A percentile compares a stretch with the other conserved stretches of the same genome.
Evolutionary conservation across 2,888 invertebrate species (phyloP).

Genomic region (Melolontha melolontha): DNA sequence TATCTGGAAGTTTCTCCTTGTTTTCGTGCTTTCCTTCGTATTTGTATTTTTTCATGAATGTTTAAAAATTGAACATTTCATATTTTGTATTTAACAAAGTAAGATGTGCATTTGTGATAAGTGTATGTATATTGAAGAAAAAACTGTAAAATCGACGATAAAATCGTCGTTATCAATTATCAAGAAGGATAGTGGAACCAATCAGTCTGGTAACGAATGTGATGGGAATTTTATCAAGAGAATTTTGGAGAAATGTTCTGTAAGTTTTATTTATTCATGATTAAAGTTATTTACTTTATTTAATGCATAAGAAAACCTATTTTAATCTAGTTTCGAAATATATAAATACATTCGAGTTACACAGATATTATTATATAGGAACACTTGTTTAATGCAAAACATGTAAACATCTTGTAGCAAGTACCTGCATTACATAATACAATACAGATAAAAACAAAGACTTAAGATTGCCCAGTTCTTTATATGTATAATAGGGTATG

Average conservation of each 20-base stretch:
- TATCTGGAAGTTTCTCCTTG: not conserved
- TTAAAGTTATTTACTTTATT: too few species aligned
- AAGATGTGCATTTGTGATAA: constrained; percentile 29
- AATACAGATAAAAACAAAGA: too few species aligned
- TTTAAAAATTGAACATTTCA: not conserved
- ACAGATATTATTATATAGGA: too few species aligned
- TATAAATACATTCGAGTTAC: too few species aligned
- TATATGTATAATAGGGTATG: too few species aligned
- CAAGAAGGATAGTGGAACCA: constrained; percentile 24
- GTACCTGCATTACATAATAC: too few species aligned
- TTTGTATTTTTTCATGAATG: not conserved
- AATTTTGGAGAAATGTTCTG: constrained; percentile 29
- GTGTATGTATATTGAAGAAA: constrained; percentile 21
- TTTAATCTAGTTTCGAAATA: too few species aligned
- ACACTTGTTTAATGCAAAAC: too few species aligned
- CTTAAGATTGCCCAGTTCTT: too few species aligned
- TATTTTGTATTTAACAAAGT: not conserved
- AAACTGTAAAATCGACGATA: constrained; percentile 8
- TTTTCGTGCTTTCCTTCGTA: constrained; percentile 3
- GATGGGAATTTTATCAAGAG: constrained; percentile 32
- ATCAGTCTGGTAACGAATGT: constrained; percentile 23
- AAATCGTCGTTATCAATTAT: constrained; percentile 17
- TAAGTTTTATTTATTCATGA: constrained; percentile 18
- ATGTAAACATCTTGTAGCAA: too few species aligned
- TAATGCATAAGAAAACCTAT: too few species aligned